Conservation (phyloP, 2,888 invertebrate genomes). For the Cryptus armator region DNA sequence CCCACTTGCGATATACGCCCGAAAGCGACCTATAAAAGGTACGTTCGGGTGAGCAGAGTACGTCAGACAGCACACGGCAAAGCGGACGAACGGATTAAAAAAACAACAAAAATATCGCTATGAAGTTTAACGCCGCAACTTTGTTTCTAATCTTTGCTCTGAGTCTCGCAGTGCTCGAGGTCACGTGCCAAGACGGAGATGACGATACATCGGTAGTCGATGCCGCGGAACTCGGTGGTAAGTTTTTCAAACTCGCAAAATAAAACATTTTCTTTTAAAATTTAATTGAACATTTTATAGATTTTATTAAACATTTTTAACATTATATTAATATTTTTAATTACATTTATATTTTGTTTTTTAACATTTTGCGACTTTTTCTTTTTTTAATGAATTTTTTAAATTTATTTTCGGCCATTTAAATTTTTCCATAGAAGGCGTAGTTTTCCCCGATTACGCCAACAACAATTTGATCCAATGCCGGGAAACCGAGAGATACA, state of each 20-base stretch:
- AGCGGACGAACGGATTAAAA: slow-evolving; percentile 19
- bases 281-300: not conserved
- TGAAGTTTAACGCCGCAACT: slow-evolving; percentile 25
- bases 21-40: slow-evolving; percentile 36
- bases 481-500: slow-evolving; percentile 66
- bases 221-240: slow-evolving; percentile 43
- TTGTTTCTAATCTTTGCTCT: slow-evolving; percentile 46
- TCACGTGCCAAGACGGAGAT: slow-evolving; percentile 35
- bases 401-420: not conserved
- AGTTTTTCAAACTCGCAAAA: not conserved
- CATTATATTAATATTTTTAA: not conserved
- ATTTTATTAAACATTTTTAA: too few species aligned
- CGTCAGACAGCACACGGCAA: not conserved
- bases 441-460: not conserved
- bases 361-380: too few species aligned
- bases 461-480: slow-evolving; percentile 55
- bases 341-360: not conserved
- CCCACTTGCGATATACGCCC: not conserved
- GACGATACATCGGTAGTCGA: slow-evolving; percentile 38
- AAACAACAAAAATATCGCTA: not conserved
- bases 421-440: not conserved
- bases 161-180: slow-evolving; percentile 21
- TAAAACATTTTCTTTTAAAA: not conserved
- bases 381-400: not conserved
- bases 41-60: not conserved